Conservation (phyloP, 2,888 invertebrate species). For the Epinotia brunnichana region DNA sequence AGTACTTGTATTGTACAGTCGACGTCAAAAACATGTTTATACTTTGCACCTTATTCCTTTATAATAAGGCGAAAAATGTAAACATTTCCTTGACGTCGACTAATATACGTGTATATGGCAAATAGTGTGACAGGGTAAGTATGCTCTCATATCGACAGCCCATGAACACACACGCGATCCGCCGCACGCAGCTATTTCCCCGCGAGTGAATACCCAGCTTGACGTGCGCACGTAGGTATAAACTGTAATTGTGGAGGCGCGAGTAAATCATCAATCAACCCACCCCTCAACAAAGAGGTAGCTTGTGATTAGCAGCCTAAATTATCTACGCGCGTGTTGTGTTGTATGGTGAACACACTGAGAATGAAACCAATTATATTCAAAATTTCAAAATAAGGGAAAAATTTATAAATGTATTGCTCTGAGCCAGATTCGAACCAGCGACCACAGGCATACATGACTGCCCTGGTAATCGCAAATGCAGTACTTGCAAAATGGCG, state of each 20-base stretch:
- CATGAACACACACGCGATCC: background rate
- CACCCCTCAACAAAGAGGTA: slow-evolving; percentile 66
- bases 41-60: too few relatives aligned
- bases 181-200: background rate
- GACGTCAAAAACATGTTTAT: too few relatives aligned
- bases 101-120: too few relatives aligned
- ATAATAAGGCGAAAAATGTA: too few relatives aligned
- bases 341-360: slow-evolving; percentile 24
- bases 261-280: slow-evolving; percentile 69
- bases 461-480: too few relatives aligned
- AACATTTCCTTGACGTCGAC: too few relatives aligned
- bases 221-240: slow-evolving; percentile 16
- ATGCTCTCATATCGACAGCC: background rate
- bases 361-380: background rate
- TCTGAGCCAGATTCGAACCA: too few relatives aligned
- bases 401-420: too few relatives aligned
- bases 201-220: background rate
- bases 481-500: too few relatives aligned
- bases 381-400: too few relatives aligned
- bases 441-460: too few relatives aligned
- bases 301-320: slow-evolving; percentile 73
- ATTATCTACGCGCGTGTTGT: slow-evolving; percentile 64
- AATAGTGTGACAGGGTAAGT: background rate
- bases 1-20: too few relatives aligned
- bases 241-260: slow-evolving; percentile 34